phyloP scores from a whole-genome alignment of 2,113 vertebrate species.

The Odocoileus virginianus region DNA sequence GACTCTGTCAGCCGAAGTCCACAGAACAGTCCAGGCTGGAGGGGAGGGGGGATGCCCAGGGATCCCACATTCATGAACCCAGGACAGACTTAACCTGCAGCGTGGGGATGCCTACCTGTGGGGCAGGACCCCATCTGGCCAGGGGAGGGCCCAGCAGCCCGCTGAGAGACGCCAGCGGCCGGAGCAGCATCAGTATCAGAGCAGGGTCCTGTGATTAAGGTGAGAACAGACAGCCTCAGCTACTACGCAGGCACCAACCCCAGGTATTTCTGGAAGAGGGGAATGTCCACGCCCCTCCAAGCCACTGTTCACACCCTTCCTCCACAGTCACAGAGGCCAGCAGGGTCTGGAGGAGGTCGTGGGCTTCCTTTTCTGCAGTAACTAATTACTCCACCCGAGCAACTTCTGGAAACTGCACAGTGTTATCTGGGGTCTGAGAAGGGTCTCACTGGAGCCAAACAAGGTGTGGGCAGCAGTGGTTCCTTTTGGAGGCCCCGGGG shows the following conservation, averaged over 20 bases:
- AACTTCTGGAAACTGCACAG: neutral
- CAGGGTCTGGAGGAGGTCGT: rapidly evolving
- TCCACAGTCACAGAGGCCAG: rapidly evolving
- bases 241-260: rapidly evolving
- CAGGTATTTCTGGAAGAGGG: neutral
- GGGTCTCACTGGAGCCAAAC: rapidly evolving
- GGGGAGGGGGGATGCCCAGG: rapidly evolving
- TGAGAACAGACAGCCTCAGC: neutral
- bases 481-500: neutral
- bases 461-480: rapidly evolving
- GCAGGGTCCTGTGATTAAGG: neutral
- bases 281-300: neutral
- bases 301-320: neutral
- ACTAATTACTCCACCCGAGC: rapidly evolving
- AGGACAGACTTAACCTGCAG: rapidly evolving
- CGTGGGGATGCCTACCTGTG: neutral
- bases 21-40: rapidly evolving
- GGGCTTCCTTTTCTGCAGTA: rapidly evolving
- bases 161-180: rapidly evolving
- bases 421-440: rapidly evolving
- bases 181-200: neutral
- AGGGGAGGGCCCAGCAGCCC: rapidly evolving
- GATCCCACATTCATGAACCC: neutral
- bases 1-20: neutral
- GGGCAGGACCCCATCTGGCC: neutral